Evolutionary conservation across 2,797 vertebrate genomes (phyloP), one percentile per base, ranked within the genome.

Genomic region (Hylomyscus alleni): DNA sequence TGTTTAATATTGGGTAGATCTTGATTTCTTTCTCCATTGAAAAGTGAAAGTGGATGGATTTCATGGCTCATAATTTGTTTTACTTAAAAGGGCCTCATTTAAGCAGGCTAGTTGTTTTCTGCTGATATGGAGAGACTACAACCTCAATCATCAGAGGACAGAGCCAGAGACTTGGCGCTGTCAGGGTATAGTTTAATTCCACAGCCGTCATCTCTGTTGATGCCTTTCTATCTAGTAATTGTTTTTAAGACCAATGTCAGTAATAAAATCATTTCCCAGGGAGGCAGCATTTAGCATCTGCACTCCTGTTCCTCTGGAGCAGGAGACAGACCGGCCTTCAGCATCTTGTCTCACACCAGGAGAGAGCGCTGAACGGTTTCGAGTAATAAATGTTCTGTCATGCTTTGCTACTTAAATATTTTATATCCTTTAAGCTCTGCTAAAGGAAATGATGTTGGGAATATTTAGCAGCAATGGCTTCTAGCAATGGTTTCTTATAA

Each of bases 371-470:
- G 73, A 93, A 85, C 29, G 52, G 62, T 47, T 83, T n/a, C 29
- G 31, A 73, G 89, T 88, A 96, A 95, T 92, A 96, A 92, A 81
- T 67, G 84, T 47, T 82, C 87, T 81, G 90, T 94, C 93, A 82
- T 1, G 13, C 85, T 84, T 96, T 95, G 78, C 95, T 37, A 72
- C 95, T 96, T 95, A 94, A 96, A 95, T 97, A 91, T 97, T 96
- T 97, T 89, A 97, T 97, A 96, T 93, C 92, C 93, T 94, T 91
- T 95, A 97, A 94, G 86, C 94, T 95, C 91, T 93, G 67, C 97
- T 96, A 91, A 96, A 96, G 91, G 95, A 94, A 96, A 91, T 81
- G 82, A 97, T 97, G 86, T 88, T 94, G 92, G 95, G 95, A 97
- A 91, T 95, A 91, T 96, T 97, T 96, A 96, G 89, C 77, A 83